Percentiles rank a stretch among this genome's conserved stretches.
phyloP scores from a whole-genome alignment of 2,888 invertebrate species.

The Ochropleura plecta region DNA sequence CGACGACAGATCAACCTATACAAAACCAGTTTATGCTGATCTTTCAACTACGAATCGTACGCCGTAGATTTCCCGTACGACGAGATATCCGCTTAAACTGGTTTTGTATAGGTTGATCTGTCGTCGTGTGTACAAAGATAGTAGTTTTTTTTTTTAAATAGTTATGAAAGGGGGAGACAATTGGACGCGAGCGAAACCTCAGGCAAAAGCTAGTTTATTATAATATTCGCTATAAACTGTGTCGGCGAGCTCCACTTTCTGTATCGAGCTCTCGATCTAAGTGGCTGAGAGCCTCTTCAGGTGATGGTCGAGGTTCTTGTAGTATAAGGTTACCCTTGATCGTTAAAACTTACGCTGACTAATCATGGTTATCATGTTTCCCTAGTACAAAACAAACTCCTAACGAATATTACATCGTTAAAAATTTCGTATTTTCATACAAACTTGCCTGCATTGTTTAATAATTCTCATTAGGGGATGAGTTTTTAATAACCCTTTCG shows the following conservation, averaged over 20 bases:
- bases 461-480: background rate
- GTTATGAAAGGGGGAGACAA: too few relatives aligned
- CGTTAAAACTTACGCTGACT: background rate
- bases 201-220: background rate
- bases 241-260: slow-evolving; percentile 4
- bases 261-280: slow-evolving; percentile 1
- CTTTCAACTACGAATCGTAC: too few relatives aligned
- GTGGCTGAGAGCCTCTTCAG: background rate
- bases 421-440: background rate
- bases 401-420: background rate
- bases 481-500: background rate
- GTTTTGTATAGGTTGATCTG: too few relatives aligned
- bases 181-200: too few relatives aligned
- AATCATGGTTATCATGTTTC: background rate
- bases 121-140: too few relatives aligned
- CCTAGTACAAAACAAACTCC: background rate
- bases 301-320: background rate
- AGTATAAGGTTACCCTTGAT: background rate
- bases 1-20: too few relatives aligned
- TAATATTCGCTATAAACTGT: background rate
- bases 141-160: too few relatives aligned
- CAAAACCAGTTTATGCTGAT: too few relatives aligned
- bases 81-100: too few relatives aligned
- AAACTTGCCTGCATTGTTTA: background rate
- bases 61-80: too few relatives aligned